Base-by-base conservation (phyloP, 2,888 invertebrate species). In the Aphodius granarius region DNA sequence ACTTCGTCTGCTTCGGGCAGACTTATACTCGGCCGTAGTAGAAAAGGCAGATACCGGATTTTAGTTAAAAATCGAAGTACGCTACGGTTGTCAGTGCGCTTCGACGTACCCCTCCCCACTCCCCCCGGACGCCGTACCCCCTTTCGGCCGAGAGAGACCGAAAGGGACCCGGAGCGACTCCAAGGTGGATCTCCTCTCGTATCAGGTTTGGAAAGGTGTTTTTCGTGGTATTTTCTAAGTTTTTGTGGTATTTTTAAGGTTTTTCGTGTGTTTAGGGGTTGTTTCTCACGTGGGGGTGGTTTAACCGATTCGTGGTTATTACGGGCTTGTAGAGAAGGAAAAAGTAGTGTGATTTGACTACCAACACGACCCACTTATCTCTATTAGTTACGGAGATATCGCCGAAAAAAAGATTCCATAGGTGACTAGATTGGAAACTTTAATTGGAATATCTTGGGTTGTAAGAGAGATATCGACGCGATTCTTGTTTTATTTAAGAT, bases 31-130 rank as follows among this genome's bases (percentile, higher is more conserved):
- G 16, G 20, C 65, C 5, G 65, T 65, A 76, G 76, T 77, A 83
- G 83, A 81, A 85, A 85, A 85, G 84, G 84, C 84, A 86, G 84
- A 81, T 81, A 86, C 86, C 78, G 86, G 86, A 87, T 87, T 86
- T 86, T 87, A 86, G 83, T 84, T 84, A 84, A 86, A 87, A 87
- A 87, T 87, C 87, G 86, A 87, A 87, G 84, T 84, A 83, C 85
- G 83, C 81, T 85, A 84, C 66, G 20, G 66, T 66, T 66, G 66
- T 85, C 82, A 83, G 83, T 82, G 83, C 83, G 83, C 66, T 66
- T 66, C 83, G 81, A 78, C 78, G 73, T 78, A 77, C 77, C 81
- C 80, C 81, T 83, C 82, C 84, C 84, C 84, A 83, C 84, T 83
- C 82, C 83, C 82, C 81, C 81, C 83, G 83, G 82, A 63, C 63